These are phyloP conservation scores for Cololabis saira DNA, from an alignment of 2,113 vertebrate species.

Conservation along the genomic window DNA sequence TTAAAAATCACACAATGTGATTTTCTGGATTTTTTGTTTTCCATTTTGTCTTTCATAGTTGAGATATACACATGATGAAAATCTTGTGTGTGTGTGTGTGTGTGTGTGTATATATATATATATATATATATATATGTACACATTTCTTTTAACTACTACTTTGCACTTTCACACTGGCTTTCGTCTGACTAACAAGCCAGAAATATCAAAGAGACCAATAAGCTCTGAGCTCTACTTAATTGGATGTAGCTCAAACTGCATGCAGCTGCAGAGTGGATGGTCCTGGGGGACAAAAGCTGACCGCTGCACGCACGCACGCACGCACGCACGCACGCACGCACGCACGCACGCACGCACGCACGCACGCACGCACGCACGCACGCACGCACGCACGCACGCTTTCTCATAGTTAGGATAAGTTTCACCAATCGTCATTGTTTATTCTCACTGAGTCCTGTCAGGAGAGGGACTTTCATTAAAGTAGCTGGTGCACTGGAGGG, in stretches of 20 bases:
- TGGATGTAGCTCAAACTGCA: constrained; percentile 49
- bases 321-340: constrained; percentile 15
- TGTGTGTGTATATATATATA: background rate
- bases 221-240: constrained; percentile 66
- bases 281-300: constrained; percentile 48
- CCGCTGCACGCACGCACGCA: constrained; percentile 26
- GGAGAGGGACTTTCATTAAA: constrained; percentile 3
- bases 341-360: constrained; percentile 20
- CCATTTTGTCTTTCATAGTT: no score
- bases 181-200: constrained; percentile 57
- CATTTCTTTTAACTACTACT: constrained; percentile 8
- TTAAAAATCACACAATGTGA: no score
- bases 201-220: constrained; percentile 66
- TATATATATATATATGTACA: background rate
- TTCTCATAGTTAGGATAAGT: constrained; percentile 31
- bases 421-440: constrained; percentile 29
- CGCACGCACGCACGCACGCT: constrained; percentile 16
- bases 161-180: constrained; percentile 34
- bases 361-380: constrained; percentile 18
- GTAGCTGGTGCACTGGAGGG: background rate
- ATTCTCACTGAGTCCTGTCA: constrained; percentile 25
- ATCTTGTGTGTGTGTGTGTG: background rate
- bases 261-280: constrained; percentile 37
- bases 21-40: no score
- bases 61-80: no score